phyloP scores from a whole-genome alignment of 2,888 invertebrate species.

The Drosophila mercatorum region DNA sequence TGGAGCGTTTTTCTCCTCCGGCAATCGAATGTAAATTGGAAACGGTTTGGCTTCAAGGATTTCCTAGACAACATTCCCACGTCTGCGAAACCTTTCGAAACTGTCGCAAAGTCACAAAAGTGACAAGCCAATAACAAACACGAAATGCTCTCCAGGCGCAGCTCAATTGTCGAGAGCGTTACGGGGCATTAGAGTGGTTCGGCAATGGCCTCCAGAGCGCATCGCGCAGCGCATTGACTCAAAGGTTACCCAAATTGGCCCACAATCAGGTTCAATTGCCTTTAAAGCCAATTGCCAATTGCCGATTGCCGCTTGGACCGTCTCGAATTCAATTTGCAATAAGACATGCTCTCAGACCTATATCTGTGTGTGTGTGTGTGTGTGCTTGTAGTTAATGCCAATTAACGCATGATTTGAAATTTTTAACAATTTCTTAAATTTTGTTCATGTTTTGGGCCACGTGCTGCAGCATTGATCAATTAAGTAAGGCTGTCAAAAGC shows the following conservation, averaged over 20 bases:
- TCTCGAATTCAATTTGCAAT: constrained; percentile 38
- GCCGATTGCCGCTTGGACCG: constrained; percentile 19
- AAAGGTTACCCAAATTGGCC: constrained; percentile 65
- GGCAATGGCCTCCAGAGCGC: constrained; percentile 50
- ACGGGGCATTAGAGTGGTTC: constrained; percentile 21
- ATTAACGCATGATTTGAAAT: constrained; percentile 69
- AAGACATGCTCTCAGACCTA: constrained; percentile 27
- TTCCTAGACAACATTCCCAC: constrained; percentile 54
- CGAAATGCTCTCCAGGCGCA: constrained; percentile 27
- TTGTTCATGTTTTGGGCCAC: constrained; percentile 7
- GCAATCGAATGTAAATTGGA: constrained; percentile 43
- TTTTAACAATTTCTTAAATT: constrained; percentile 35
- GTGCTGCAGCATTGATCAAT: constrained; percentile 43
- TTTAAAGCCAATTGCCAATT: constrained; percentile 31
- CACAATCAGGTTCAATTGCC: constrained; percentile 69
- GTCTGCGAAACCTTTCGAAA: constrained; percentile 67
- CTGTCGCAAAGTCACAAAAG: constrained; percentile 60
- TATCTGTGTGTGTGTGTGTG: neutral
- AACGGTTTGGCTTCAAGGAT: constrained; percentile 57
- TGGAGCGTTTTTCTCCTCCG: constrained; percentile 28
- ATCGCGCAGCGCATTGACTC: constrained; percentile 43
- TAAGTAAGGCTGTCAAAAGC: constrained; percentile 6
- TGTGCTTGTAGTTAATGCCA: constrained; percentile 31
- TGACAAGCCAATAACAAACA: constrained; percentile 70
- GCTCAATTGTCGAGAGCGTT: constrained; percentile 11